Evolutionary conservation across 2,797 vertebrate species (phyloP).

Genomic region (Knipowitschia caucasica): DNA sequence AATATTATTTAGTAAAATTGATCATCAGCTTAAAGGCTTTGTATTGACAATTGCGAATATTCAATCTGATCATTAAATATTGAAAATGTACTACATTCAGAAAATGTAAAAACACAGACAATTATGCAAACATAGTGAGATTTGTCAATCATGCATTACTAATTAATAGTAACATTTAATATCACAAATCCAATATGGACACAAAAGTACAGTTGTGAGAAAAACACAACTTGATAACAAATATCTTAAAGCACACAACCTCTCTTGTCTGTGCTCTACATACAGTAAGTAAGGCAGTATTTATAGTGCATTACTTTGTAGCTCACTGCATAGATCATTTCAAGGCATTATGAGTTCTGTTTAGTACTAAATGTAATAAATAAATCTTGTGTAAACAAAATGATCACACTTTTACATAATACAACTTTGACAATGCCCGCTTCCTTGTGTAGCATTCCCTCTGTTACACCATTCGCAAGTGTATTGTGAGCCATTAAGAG

Average conservation of each 20-base stretch:
- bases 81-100: conserved; percentile 62
- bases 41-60: conserved; percentile 42
- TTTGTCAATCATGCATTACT: conserved; percentile 45
- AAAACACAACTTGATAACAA: conserved; percentile 41
- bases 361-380: conserved; percentile 11
- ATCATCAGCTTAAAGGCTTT: conserved; percentile 56
- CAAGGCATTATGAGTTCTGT: conserved; percentile 24
- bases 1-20: conserved; percentile 53
- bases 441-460: conserved; percentile 24
- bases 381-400: conserved; percentile 20
- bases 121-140: conserved; percentile 52
- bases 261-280: conserved; percentile 14
- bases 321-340: conserved; percentile 38
- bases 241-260: conserved; percentile 20
- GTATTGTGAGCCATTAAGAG: conserved; percentile 17
- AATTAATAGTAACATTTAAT: conserved; percentile 42
- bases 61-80: conserved; percentile 45
- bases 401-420: conserved; percentile 1
- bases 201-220: conserved; percentile 51
- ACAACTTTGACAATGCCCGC: neutral
- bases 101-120: conserved; percentile 39
- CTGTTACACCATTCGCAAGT: conserved; percentile 21
- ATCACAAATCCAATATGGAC: conserved; percentile 71
- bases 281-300: conserved; percentile 6
- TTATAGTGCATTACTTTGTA: conserved; percentile 10